phyloP scores from a whole-genome alignment of 2,113 vertebrate species.

The Sinocyclocheilus anshuiensis region DNA sequence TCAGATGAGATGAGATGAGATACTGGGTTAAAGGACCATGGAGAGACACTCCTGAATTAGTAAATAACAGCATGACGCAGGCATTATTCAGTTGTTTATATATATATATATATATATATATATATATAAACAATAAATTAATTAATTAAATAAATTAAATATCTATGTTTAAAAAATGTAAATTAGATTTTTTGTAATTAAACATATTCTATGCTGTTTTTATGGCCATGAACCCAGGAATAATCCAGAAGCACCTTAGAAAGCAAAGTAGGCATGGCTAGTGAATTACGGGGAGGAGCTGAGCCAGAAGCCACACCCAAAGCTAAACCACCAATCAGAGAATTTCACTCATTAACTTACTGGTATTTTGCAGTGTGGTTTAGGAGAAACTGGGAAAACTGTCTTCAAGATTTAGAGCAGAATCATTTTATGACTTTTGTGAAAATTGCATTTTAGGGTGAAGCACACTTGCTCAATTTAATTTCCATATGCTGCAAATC shows the following conservation, averaged over 20 bases:
- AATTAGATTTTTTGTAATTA: neutral
- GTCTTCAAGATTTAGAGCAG: conserved; percentile 76
- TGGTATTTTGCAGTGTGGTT: conserved; percentile 89
- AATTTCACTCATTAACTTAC: conserved; percentile 80
- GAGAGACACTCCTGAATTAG: neutral
- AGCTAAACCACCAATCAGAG: conserved; percentile 60
- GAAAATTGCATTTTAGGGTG: neutral
- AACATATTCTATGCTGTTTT: neutral
- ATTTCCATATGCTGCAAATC: neutral
- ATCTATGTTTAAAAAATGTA: too few species aligned
- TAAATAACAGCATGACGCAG: neutral
- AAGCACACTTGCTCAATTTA: neutral
- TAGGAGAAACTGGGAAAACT: conserved; percentile 85
- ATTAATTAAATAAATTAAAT: too few species aligned
- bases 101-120: too few species aligned
- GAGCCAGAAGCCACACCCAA: conserved; percentile 53
- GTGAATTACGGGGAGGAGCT: conserved; percentile 31
- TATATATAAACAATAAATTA: neutral
- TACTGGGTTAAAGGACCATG: conserved; percentile 11
- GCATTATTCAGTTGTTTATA: neutral
- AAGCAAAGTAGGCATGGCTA: conserved; percentile 33
- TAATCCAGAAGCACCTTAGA: conserved; percentile 3
- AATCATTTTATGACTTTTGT: conserved; percentile 36
- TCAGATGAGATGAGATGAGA: neutral
- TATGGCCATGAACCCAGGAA: neutral